Evolutionary conservation across 2,113 vertebrate species (phyloP), one percentile per base, ranked within the genome.

Genomic region (Montifringilla adamsi): DNA sequence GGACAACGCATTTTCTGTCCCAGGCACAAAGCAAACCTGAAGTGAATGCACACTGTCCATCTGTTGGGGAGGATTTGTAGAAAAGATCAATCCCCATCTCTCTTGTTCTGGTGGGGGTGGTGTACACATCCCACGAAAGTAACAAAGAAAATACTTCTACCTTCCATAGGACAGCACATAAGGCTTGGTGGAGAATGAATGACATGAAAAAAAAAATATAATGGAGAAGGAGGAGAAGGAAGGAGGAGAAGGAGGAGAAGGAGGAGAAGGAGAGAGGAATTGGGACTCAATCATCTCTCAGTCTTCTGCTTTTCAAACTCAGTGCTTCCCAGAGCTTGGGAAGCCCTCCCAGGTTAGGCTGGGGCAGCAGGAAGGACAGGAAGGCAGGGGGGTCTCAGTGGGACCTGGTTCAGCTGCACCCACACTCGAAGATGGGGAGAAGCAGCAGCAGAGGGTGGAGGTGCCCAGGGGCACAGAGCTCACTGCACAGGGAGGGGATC

Each of bases 391-490:
- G 33, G 15, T 4, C 41, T 44, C 60, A 6, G 47, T 2, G 52
- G n/a, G 37, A 53, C 5, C 63, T 56, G 4, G 28, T 3, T 49
- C 37, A 31, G 43, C 35, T 73, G 21, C 49, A 50, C 2, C 79
- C 27, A 7, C 14, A 0, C 6, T 39, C 33, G 2, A 3, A n/a
- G 44, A 2, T 6, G 15, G 37, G 85, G 46, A 53, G 55, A 27
- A 1, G 7, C 31, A 67, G 64, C 50, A 41, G 39, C 8, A 49
- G 8, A 5, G 26, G 44, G 15, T 1, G 39, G 37, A 33, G 46
- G 3, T 8, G 37, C 43, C 19, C 13, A 33, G 79, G 33, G 55
- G 9, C 37, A 27, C 44, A 2, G 15, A 39, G 19, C 50, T 37
- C 41, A 4, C 31, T 18, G 4, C 2, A 1, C 27, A 60, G 23